phyloP scores from a whole-genome alignment of 1,140 invertebrate species.

The Euwallacea similis region DNA sequence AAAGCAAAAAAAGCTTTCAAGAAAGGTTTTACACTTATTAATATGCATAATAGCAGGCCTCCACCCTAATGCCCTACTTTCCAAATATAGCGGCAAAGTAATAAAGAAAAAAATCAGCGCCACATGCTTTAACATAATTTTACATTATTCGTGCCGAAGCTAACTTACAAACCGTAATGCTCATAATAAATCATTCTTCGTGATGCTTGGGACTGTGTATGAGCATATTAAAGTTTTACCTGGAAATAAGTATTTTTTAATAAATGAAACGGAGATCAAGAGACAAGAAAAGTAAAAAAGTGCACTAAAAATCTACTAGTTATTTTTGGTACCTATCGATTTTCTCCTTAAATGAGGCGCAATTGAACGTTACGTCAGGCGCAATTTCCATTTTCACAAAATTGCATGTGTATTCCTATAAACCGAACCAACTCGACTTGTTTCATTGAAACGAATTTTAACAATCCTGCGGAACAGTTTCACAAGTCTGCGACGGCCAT shows the following conservation, averaged over 20 bases:
- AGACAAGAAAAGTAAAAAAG: too few relatives aligned
- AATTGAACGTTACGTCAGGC: slow-evolving; percentile 11
- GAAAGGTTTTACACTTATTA: background rate
- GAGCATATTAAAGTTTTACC: too few relatives aligned
- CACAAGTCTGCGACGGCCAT: slow-evolving; percentile 33
- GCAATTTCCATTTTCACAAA: slow-evolving; percentile 20
- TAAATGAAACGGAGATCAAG: too few relatives aligned
- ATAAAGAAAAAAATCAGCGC: background rate
- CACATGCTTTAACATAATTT: background rate
- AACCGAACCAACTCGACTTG: slow-evolving; percentile 13
- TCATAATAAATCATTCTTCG: too few relatives aligned
- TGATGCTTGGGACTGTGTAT: too few relatives aligned
- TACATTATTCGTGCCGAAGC: too few relatives aligned
- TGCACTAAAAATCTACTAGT: too few relatives aligned
- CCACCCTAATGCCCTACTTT: slow-evolving; percentile 4
- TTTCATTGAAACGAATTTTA: slow-evolving; percentile 32
- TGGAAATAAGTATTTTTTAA: too few relatives aligned
- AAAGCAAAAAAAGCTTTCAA: background rate
- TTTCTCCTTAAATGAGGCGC: background rate
- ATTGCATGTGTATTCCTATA: slow-evolving; percentile 17
- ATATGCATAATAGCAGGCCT: background rate
- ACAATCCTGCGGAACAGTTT: slow-evolving; percentile 34
- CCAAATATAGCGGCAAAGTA: slow-evolving; percentile 5
- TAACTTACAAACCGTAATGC: too few relatives aligned
- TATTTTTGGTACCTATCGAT: too few relatives aligned